These are phyloP conservation scores for Kuschelorhynchus macadamiae DNA, from an alignment of 2,888 invertebrate genomes.

Conservation along the genomic window DNA sequence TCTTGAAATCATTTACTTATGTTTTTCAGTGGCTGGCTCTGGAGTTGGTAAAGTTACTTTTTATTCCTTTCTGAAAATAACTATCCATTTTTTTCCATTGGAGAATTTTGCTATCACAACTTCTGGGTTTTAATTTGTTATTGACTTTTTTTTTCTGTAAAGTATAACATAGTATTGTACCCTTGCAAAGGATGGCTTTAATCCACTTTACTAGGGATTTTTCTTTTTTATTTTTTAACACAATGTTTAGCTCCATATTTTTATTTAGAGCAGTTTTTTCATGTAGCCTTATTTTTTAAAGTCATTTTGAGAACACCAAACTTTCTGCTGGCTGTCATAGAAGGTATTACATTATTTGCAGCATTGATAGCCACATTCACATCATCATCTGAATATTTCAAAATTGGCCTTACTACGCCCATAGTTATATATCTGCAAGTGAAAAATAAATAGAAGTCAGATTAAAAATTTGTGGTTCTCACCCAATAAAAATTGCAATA, in stretches of 20 bases:
- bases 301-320: neutral
- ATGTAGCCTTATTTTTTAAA: neutral
- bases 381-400: neutral
- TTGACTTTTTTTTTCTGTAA: neutral
- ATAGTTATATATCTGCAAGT: too few relatives aligned
- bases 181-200: neutral
- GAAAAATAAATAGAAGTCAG: neutral
- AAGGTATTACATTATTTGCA: neutral
- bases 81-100: too few relatives aligned
- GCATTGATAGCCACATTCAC: neutral
- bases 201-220: neutral
- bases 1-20: neutral
- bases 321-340: conserved; percentile 1
- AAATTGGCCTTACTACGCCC: neutral
- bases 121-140: neutral
- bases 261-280: neutral
- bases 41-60: neutral
- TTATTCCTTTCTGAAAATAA: neutral
- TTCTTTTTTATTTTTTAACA: neutral
- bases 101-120: neutral
- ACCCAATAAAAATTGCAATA: too few relatives aligned
- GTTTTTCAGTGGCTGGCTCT: neutral
- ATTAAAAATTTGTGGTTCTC: too few relatives aligned
- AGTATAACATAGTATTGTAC: neutral
- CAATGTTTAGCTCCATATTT: neutral